Base-by-base conservation (phyloP, 2,888 invertebrate species). In the Cactoblastis cactorum region DNA sequence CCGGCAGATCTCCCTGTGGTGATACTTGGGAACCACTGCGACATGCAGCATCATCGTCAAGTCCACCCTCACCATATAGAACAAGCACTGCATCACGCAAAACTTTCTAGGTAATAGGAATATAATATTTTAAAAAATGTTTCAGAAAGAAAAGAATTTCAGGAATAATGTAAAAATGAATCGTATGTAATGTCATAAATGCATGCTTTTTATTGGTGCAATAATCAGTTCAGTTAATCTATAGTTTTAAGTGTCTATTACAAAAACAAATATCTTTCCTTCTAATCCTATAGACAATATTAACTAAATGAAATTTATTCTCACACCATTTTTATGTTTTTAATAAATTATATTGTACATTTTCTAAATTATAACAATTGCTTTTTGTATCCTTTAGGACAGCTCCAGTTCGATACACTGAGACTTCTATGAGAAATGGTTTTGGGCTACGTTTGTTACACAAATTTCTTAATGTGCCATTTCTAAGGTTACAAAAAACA, bases 1-100 rank as follows among this genome's bases (percentile, higher is more conserved):
- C 97, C 92, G 73, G 93, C 88, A 18, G 94, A 95, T 67, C 91
- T 95, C 73, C 97, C 97, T 1, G 93, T 98, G 8, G 92, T 98
- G 50, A 93, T 98, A 32, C 90, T 98, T 45, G 98, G 97, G 1
- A 98, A 98, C 87, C 97, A 97, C 77, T 94, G 97, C 73, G 98
- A 98, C 79, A 97, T 98, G 97, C 94, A 96, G n/a, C 98, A 98
- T 81, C 98, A 98, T 74, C 91, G 98, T 49, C 95, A 95, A 53
- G 94, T 98, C n/a, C 90, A 90, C 49, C 67, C 81, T 0, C 87
- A 90, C 57, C 90, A 90, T 50, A 87, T 90, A 53, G 88, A 90
- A 35, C 80, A 82, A 53, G 83, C 84, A n/a, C 61, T 90, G 35
- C 72, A 84, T 52, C 74, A 83, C 53, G 86, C 84, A 6, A 88